A percentile compares a stretch with the other conserved stretches of the same genome.
Evolutionary conservation across 1,140 invertebrate genomes (phyloP).

Genomic region (Drosophila sp.): DNA sequence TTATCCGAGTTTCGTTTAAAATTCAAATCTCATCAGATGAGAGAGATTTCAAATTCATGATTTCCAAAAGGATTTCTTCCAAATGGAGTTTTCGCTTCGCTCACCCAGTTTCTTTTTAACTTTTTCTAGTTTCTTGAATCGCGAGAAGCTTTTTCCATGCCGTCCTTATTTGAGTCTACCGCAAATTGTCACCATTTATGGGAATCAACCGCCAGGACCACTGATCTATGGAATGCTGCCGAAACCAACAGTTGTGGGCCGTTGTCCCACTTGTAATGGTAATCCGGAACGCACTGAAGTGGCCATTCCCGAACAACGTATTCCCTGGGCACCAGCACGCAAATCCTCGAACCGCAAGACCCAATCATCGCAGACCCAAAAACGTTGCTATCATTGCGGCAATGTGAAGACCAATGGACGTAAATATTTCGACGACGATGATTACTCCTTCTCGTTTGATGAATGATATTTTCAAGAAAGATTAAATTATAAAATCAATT

Average conservation of each 20-base stretch:
- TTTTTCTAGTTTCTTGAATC: constrained; percentile 79
- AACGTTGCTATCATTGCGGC: constrained; percentile 69
- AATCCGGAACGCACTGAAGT: constrained; percentile 71
- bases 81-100: too few relatives aligned
- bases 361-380: constrained; percentile 33
- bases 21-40: too few relatives aligned
- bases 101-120: background rate
- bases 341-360: constrained; percentile 68
- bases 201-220: constrained; percentile 54
- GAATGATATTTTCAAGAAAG: constrained; percentile 46
- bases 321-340: constrained; percentile 83
- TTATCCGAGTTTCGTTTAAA: background rate
- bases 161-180: constrained; percentile 70
- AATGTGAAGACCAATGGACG: constrained; percentile 48
- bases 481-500: constrained; percentile 20
- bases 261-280: constrained; percentile 77
- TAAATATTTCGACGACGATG: constrained; percentile 53
- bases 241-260: constrained; percentile 50
- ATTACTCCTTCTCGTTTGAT: constrained; percentile 52
- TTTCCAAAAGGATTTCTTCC: background rate
- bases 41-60: background rate
- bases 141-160: constrained; percentile 78
- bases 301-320: constrained; percentile 82
- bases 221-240: constrained; percentile 57
- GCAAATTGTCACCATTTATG: constrained; percentile 71